phyloP scores from a whole-genome alignment of 2,113 vertebrate species.

The Ondatra zibethicus region DNA sequence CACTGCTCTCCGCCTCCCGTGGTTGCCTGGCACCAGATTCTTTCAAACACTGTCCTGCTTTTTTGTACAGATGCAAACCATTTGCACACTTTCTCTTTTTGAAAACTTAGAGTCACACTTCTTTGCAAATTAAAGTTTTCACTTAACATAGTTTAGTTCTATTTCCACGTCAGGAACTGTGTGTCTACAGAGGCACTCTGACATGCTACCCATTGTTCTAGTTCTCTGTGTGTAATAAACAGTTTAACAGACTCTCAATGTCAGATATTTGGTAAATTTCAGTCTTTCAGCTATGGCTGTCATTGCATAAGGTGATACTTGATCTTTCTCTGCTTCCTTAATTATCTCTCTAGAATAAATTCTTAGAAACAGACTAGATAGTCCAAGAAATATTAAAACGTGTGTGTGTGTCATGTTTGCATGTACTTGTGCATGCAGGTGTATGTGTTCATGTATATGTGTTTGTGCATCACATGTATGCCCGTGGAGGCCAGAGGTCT shows the following conservation, averaged over 20 bases:
- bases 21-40: neutral
- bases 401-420: neutral
- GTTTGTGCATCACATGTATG: neutral
- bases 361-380: slow-evolving; percentile 27
- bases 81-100: neutral
- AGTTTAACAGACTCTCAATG: neutral
- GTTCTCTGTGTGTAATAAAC: neutral
- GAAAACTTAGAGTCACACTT: slow-evolving; percentile 29
- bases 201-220: neutral
- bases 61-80: neutral
- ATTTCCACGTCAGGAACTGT: neutral
- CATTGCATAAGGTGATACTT: neutral
- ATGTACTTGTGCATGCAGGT: neutral
- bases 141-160: neutral
- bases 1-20: neutral
- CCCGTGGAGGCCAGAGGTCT: neutral
- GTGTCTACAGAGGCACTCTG: neutral
- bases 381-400: neutral
- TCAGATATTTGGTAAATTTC: neutral
- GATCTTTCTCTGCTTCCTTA: neutral
- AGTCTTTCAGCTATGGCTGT: neutral
- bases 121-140: slow-evolving; percentile 1
- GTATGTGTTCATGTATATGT: too few species aligned
- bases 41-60: neutral
- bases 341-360: slow-evolving; percentile 26